phyloP scores from a whole-genome alignment of 2,888 invertebrate genomes.

The Merodon equestris region DNA sequence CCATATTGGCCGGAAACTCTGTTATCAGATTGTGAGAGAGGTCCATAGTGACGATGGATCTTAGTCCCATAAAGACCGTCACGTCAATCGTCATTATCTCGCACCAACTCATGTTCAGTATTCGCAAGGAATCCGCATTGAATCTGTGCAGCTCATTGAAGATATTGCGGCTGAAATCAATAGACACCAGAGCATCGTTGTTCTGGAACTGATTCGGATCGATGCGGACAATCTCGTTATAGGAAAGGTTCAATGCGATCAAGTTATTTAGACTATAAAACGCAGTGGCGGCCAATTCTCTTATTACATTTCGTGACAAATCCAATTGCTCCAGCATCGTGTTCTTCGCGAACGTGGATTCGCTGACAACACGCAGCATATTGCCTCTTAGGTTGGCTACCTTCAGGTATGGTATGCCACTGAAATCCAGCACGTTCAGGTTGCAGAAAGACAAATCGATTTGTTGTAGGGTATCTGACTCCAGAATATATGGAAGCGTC shows the following conservation, averaged over 20 bases:
- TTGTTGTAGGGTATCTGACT: constrained; percentile 80
- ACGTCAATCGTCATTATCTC: constrained; percentile 82
- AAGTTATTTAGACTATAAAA: constrained; percentile 82
- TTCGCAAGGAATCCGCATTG: constrained; percentile 81
- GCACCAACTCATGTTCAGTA: constrained; percentile 83
- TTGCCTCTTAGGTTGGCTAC: constrained; percentile 83
- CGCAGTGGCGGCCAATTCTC: constrained; percentile 81
- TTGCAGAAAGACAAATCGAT: constrained; percentile 84
- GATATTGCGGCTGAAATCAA: constrained; percentile 85
- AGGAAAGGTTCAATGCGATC: constrained; percentile 84
- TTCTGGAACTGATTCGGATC: constrained; percentile 82
- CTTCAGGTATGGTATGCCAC: constrained; percentile 82
- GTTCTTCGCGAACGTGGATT: constrained; percentile 82
- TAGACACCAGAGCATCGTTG: constrained; percentile 81
- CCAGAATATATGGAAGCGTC: constrained; percentile 78
- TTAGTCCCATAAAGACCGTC: constrained; percentile 81
- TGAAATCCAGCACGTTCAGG: constrained; percentile 81
- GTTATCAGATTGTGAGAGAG: constrained; percentile 84
- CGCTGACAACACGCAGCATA: constrained; percentile 81
- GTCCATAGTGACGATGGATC: constrained; percentile 82
- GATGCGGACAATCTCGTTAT: constrained; percentile 83
- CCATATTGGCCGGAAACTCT: constrained; percentile 82
- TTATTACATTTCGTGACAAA: constrained; percentile 84
- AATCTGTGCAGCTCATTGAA: constrained; percentile 82
- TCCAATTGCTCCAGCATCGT: constrained; percentile 82